These are phyloP conservation scores for Sciurus carolinensis DNA, from an alignment of 2,797 vertebrate genomes.

Conservation along the genomic window DNA sequence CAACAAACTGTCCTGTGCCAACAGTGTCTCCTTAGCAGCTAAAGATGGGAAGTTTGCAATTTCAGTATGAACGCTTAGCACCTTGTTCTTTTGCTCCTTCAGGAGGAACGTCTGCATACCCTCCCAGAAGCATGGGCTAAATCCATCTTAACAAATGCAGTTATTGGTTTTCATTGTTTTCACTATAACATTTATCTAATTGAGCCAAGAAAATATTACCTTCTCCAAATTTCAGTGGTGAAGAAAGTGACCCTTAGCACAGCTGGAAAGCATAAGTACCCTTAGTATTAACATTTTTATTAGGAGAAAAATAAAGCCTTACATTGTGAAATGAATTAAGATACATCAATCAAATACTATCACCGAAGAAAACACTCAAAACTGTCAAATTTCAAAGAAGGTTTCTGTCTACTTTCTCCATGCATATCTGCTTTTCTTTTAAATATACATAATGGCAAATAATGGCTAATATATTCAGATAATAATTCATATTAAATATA, in stretches of 20 bases:
- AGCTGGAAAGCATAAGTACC: not conserved
- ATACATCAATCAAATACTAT: not conserved
- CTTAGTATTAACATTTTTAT: not conserved
- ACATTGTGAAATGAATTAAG: slow-evolving; percentile 38
- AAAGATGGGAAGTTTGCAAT: not conserved
- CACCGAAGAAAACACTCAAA: slow-evolving; percentile 3
- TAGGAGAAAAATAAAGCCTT: not conserved
- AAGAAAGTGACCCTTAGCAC: not conserved
- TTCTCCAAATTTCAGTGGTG: not conserved
- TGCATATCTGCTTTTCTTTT: not conserved
- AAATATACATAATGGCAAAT: slow-evolving; percentile 5
- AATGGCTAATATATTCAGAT: not conserved
- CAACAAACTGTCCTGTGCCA: not conserved
- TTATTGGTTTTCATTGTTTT: slow-evolving; percentile 3
- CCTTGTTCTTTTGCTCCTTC: not conserved
- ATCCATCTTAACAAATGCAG: not conserved
- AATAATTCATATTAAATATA: not conserved
- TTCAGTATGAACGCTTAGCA: not conserved
- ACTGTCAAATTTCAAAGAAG: not conserved
- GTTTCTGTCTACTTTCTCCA: not conserved
- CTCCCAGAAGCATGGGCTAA: not conserved
- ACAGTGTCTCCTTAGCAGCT: not conserved
- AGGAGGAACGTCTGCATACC: not conserved
- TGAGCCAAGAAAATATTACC: not conserved
- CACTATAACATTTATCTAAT: not conserved